Percentiles rank a stretch among this genome's conserved stretches.
These are phyloP conservation scores for Pantelozetes paolii DNA, from an alignment of 2,888 invertebrate species.

Conservation along the genomic window DNA sequence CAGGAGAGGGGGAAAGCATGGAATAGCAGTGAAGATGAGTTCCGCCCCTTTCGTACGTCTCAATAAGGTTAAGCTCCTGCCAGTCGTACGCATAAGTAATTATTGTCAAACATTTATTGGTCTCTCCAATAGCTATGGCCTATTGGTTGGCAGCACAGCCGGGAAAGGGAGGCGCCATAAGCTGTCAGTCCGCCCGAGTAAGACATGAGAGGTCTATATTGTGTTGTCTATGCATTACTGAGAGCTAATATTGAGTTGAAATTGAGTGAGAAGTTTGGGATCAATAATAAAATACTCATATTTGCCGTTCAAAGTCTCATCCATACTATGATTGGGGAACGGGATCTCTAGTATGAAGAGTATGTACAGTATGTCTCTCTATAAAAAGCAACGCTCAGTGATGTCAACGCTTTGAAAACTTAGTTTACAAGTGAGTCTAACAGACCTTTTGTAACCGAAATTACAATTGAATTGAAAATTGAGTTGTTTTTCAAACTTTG, in stretches of 20 bases:
- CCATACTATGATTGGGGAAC: conserved; percentile 19
- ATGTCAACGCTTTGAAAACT: conserved; percentile 34
- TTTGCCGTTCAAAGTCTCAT: conserved; percentile 29
- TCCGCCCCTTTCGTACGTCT: conserved; percentile 2
- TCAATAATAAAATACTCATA: conserved; percentile 26
- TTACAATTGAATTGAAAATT: conserved; percentile 2
- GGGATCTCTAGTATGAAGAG: background rate
- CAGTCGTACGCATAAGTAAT: conserved; percentile 35
- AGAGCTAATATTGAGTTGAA: conserved; percentile 27
- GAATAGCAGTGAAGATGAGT: background rate
- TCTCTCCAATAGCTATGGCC: background rate
- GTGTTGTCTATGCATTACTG: conserved; percentile 33
- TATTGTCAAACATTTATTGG: conserved; percentile 15
- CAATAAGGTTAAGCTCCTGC: conserved; percentile 10
- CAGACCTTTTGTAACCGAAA: conserved; percentile 34
- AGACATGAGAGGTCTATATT: conserved; percentile 38
- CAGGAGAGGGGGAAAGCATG: background rate
- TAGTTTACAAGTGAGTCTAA: conserved; percentile 28
- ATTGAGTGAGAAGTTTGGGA: conserved; percentile 22
- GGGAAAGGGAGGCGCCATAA: conserved; percentile 3
- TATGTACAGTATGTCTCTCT: conserved; percentile 15
- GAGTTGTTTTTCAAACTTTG: conserved; percentile 25
- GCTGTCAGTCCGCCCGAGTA: conserved; percentile 37
- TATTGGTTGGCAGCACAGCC: background rate
- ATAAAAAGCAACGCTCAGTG: conserved; percentile 19